Evolutionary conservation across 2,888 invertebrate genomes (phyloP), one percentile per base, ranked within the genome.

Genomic region (Sminthurinus aureus): DNA sequence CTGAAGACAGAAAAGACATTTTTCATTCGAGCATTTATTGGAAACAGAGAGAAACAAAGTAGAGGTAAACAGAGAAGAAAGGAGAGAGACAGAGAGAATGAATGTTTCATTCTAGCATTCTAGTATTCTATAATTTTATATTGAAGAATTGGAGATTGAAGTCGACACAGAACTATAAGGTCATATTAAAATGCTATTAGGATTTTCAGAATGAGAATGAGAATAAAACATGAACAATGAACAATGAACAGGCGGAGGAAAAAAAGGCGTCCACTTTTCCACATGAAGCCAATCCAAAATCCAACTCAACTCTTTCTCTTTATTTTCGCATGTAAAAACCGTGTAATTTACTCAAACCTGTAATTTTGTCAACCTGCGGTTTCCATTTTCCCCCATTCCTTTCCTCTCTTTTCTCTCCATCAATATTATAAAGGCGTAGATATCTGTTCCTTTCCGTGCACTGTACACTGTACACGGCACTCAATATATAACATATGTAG

Each of bases 151-250:
- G 38, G 3, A 76, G 1, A 38, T 51, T 52, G 51, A 51, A 51
- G 15, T 64, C 50, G 78, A 58, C 24, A 58, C 22, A 58, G 52
- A 15, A 71, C 80, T 38, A 80, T 38, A 38, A 87, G 84, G 85
- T 84, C 85, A 87, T 87, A 87, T 87, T 87, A 87, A 87, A 87
- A 87, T 87, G 85, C 87, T 87, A 87, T 87, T 87, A 87, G 86
- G 85, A 67, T 67, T n/a, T 79, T n/a, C 51, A 58, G 58, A 51
- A 26, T 66, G 74, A 81, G 75, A 74, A 76, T 67, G 82, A 71
- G 73, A 74, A 20, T 38, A 74, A 79, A 64, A 69, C 83, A 74
- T 73, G 79, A 38, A 38, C 38, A n/a, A n/a, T n/a, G n/a, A n/a
- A n/a, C n/a, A n/a, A n/a, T n/a, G n/a, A n/a, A 38, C 75, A 50